A percentile compares a stretch with the other conserved stretches of the same genome.
These are phyloP conservation scores for Bos javanicus DNA, from an alignment of 2,113 vertebrate genomes.

Conservation along the genomic window DNA sequence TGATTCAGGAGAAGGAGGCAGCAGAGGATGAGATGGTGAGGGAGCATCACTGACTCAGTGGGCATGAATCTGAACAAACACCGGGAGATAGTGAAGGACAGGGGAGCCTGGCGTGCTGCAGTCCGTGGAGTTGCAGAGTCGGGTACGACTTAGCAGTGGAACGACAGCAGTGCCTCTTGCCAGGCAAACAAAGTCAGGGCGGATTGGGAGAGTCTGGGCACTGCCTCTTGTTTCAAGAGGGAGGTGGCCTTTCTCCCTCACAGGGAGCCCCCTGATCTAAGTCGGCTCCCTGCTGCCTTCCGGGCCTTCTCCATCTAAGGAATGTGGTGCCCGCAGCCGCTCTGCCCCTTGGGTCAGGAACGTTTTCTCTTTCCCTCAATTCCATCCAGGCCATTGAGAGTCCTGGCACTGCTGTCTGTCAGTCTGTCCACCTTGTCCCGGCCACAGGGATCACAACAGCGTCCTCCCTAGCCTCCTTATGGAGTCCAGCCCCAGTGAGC, in stretches of 20 bases:
- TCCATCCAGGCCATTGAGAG: not conserved
- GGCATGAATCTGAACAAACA: not conserved
- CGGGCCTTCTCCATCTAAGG: not conserved
- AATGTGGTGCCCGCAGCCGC: fast-evolving
- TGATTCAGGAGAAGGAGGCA: not conserved
- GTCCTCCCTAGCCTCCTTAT: not conserved
- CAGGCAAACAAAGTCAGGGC: not conserved
- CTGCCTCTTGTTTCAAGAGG: not conserved
- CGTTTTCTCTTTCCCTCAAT: not conserved
- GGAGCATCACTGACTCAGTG: not conserved
- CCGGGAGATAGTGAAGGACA: not conserved
- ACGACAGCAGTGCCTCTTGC: not conserved
- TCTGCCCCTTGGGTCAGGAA: not conserved
- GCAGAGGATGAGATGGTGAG: not conserved
- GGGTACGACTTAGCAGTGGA: not conserved
- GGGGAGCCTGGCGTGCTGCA: not conserved
- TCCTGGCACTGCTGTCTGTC: not conserved
- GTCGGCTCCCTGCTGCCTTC: not conserved
- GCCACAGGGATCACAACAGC: fast-evolving
- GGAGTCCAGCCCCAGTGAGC: fast-evolving
- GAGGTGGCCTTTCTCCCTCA: not conserved
- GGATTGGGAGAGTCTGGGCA: not conserved
- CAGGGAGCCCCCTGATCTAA: not conserved
- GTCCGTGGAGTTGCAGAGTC: not conserved
- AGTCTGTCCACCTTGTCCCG: not conserved